phyloP scores from a whole-genome alignment of 2,888 invertebrate genomes.

The Epistrophe eligans region DNA sequence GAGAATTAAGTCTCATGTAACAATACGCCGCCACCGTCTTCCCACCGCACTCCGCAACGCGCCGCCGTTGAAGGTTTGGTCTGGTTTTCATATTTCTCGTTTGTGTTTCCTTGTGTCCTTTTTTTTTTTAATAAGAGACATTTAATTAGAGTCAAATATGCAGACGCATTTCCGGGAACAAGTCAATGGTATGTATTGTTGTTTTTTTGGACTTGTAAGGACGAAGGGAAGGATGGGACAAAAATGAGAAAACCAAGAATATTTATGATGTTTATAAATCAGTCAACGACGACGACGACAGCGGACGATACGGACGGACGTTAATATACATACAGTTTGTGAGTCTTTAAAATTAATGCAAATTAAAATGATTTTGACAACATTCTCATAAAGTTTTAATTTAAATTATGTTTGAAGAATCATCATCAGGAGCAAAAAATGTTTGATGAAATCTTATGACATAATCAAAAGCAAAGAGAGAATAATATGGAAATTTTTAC shows the following conservation, averaged over 20 bases:
- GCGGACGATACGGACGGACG: not conserved
- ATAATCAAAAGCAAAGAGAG: constrained; percentile 5
- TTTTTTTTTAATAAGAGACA: constrained; percentile 32
- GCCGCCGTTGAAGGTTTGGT: not conserved
- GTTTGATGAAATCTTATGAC: constrained; percentile 32
- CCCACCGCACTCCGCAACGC: too few relatives aligned
- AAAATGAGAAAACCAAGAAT: constrained; percentile 5
- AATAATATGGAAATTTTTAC: constrained; percentile 3
- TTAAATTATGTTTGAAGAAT: constrained; percentile 31
- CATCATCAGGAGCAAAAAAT: not conserved
- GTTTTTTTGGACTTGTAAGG: not conserved
- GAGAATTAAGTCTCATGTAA: constrained; percentile 43
- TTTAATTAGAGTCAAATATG: constrained; percentile 72
- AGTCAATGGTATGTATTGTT: constrained; percentile 19
- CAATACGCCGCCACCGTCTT: not conserved
- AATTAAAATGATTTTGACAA: constrained; percentile 49
- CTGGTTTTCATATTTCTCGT: constrained; percentile 6
- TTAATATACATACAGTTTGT: not conserved
- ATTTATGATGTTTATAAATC: constrained; percentile 25
- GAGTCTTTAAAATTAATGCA: constrained; percentile 35
- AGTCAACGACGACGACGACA: not conserved
- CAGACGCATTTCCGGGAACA: constrained; percentile 57
- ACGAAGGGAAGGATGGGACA: not conserved
- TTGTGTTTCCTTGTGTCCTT: constrained; percentile 16
- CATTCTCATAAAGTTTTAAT: constrained; percentile 35